Percentiles rank a stretch among this genome's conserved stretches.
Conservation (phyloP, 2,888 invertebrate genomes). For the Lissocephala sabroskyi region DNA sequence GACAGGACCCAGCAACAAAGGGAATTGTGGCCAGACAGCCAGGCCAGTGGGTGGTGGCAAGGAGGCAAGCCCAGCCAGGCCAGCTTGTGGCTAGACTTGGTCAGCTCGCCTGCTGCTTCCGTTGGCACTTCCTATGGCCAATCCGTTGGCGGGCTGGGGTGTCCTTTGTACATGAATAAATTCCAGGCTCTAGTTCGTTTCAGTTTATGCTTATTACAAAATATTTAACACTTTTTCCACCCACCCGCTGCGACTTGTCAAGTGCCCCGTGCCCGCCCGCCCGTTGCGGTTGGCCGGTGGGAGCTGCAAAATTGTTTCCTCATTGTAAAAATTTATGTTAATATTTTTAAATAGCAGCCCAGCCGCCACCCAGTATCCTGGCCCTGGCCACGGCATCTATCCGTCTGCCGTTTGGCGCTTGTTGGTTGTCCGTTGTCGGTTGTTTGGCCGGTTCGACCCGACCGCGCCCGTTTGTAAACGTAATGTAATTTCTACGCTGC, state of each 20-base stretch:
- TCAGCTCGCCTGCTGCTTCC: no score
- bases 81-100: no score
- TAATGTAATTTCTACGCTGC: constrained; percentile 36
- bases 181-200: constrained; percentile 21
- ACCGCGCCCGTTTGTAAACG: constrained; percentile 25
- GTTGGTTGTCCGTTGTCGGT: constrained; percentile 8
- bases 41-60: no score
- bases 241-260: neutral
- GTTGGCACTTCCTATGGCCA: neutral
- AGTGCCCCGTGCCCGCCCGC: neutral
- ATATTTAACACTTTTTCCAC: constrained; percentile 28
- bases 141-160: neutral
- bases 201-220: constrained; percentile 38
- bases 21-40: no score
- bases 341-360: constrained; percentile 37
- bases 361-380: constrained; percentile 1
- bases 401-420: neutral
- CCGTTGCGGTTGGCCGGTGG: constrained; percentile 1
- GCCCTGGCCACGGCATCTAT: neutral
- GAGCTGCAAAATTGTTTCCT: constrained; percentile 30
- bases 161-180: constrained; percentile 18
- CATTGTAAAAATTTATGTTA: constrained; percentile 39
- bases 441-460: neutral
- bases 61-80: no score
- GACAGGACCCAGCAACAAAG: constrained; percentile 17